Percentiles rank a stretch among this genome's conserved stretches.
These are phyloP conservation scores for Nannospalax galili DNA, from an alignment of 2,113 vertebrate species.

Conservation along the genomic window DNA sequence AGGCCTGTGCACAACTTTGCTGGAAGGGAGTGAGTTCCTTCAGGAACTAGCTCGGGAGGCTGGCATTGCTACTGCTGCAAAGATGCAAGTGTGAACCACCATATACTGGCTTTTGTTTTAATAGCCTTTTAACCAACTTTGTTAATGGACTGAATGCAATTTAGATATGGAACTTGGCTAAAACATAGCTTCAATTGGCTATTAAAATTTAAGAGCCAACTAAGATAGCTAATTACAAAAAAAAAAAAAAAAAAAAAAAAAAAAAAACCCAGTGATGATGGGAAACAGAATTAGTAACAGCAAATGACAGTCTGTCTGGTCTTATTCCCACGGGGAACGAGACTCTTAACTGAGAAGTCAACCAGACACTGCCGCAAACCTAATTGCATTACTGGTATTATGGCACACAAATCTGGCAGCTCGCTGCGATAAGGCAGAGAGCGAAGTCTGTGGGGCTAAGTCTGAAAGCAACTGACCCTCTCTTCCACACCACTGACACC, in stretches of 20 bases:
- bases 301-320: slow-evolving; percentile 91
- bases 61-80: slow-evolving; percentile 66
- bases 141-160: slow-evolving; percentile 92
- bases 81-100: slow-evolving; percentile 81
- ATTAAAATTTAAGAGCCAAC: slow-evolving; percentile 94
- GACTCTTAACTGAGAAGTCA: slow-evolving; percentile 89
- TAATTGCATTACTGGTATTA: slow-evolving; percentile 86
- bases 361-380: slow-evolving; percentile 86
- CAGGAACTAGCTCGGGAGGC: slow-evolving; percentile 61
- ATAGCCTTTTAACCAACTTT: slow-evolving; percentile 92
- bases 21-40: slow-evolving; percentile 67
- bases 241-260: slow-evolving; percentile 88
- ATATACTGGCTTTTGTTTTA: slow-evolving; percentile 88
- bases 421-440: slow-evolving; percentile 79
- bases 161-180: slow-evolving; percentile 93
- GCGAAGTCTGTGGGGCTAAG: slow-evolving; percentile 73
- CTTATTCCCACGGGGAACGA: slow-evolving; percentile 88
- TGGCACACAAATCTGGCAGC: slow-evolving; percentile 85
- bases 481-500: not conserved
- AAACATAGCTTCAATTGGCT: slow-evolving; percentile 91
- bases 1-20: slow-evolving; percentile 37
- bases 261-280: slow-evolving; percentile 87
- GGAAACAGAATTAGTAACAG: slow-evolving; percentile 90
- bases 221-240: slow-evolving; percentile 92
- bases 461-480: slow-evolving; percentile 73